Evolutionary conservation across 2,888 invertebrate genomes (phyloP).

Genomic region (Tetheella fluctuosa): DNA sequence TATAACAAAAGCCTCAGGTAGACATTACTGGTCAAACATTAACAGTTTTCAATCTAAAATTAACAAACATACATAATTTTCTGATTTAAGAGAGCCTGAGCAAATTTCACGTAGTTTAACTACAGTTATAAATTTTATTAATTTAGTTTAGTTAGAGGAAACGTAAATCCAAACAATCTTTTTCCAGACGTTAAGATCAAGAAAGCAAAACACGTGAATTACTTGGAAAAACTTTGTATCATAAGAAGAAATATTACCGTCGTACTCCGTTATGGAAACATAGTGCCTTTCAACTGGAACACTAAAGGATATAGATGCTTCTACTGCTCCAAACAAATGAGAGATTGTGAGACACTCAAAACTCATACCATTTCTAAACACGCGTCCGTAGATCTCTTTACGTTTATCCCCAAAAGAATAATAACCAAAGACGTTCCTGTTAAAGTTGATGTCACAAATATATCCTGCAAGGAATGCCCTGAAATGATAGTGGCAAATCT

Average conservation of each 20-base stretch:
- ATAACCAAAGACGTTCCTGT: constrained; percentile 67
- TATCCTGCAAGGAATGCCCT: constrained; percentile 58
- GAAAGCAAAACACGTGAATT: constrained; percentile 37
- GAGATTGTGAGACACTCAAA: constrained; percentile 54
- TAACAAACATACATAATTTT: no score
- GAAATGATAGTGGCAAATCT: constrained; percentile 37
- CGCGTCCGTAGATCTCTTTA: constrained; percentile 40
- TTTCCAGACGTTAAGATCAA: constrained; percentile 61
- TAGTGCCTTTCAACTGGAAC: constrained; percentile 67
- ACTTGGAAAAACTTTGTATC: constrained; percentile 52
- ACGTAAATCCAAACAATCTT: constrained; percentile 40
- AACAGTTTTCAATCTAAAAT: no score
- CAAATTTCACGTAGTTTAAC: no score
- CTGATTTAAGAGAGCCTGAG: no score
- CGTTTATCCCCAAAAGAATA: constrained; percentile 54
- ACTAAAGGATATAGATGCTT: constrained; percentile 67
- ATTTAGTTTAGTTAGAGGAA: constrained; percentile 36
- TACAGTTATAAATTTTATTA: background rate
- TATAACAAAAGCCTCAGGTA: no score
- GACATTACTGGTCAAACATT: no score
- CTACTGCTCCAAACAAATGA: constrained; percentile 62
- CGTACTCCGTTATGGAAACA: constrained; percentile 60
- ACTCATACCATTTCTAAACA: constrained; percentile 55
- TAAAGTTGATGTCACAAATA: constrained; percentile 59
- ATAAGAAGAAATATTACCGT: constrained; percentile 57